Evolutionary conservation across 2,888 invertebrate species (phyloP).

Genomic region (Plemyria rubiginata): DNA sequence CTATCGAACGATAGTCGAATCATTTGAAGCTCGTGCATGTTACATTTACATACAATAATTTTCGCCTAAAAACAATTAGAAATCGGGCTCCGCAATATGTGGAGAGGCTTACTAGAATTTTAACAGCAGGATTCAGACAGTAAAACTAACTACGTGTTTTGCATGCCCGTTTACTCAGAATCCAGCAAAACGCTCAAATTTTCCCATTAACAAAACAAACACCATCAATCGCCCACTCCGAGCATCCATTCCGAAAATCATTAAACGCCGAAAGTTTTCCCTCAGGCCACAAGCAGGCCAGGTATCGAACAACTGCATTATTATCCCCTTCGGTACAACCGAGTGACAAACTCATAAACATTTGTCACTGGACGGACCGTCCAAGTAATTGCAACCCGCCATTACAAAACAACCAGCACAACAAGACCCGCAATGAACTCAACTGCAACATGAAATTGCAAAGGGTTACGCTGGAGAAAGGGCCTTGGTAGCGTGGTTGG

Average conservation of each 20-base stretch:
- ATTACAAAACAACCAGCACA: slow-evolving; percentile 61
- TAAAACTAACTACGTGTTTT: too few species aligned
- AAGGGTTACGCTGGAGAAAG: slow-evolving; percentile 27
- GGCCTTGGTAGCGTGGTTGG: slow-evolving; percentile 55
- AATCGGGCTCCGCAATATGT: too few species aligned
- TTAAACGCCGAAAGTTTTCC: slow-evolving; percentile 62
- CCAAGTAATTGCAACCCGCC: slow-evolving; percentile 75
- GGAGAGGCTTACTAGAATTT: too few species aligned
- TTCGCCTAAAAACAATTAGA: too few species aligned
- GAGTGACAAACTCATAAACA: slow-evolving; percentile 85
- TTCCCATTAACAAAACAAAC: slow-evolving; percentile 32
- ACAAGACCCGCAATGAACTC: slow-evolving; percentile 47
- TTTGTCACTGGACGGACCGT: slow-evolving; percentile 79
- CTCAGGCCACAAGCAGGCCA: slow-evolving; percentile 49
- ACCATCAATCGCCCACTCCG: slow-evolving; percentile 44
- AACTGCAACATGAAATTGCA: slow-evolving; percentile 26
- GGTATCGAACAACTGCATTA: slow-evolving; percentile 62
- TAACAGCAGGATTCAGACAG: too few species aligned
- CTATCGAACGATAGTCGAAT: too few species aligned
- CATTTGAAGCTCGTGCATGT: too few species aligned
- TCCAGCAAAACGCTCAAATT: slow-evolving; percentile 11
- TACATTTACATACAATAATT: too few species aligned
- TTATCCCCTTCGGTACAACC: slow-evolving; percentile 59
- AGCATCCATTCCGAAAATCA: slow-evolving; percentile 64
- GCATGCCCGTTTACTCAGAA: not conserved